Percentiles rank a stretch among this genome's conserved stretches.
These are phyloP conservation scores for Neoarius graeffei DNA, from an alignment of 2,113 vertebrate genomes.

Conservation along the genomic window DNA sequence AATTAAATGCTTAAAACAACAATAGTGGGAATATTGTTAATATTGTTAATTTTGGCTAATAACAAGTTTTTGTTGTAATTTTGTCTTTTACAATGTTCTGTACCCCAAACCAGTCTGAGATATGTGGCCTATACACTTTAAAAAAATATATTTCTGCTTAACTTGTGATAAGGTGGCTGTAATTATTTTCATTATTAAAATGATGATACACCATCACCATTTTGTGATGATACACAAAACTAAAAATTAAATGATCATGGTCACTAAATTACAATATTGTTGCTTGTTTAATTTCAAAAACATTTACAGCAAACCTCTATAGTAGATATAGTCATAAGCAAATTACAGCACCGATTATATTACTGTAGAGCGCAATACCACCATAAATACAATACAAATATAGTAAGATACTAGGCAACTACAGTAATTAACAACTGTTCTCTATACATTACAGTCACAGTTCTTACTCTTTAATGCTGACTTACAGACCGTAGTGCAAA, in stretches of 20 bases:
- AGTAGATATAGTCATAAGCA: neutral
- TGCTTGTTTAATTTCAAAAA: neutral
- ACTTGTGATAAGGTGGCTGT: neutral
- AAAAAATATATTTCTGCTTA: neutral
- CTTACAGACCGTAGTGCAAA: neutral
- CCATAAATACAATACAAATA: neutral
- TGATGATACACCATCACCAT: neutral
- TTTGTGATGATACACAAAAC: neutral
- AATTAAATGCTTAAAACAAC: neutral
- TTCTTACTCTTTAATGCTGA: neutral
- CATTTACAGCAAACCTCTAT: neutral
- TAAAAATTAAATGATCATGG: neutral
- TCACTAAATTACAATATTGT: neutral
- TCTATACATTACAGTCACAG: neutral
- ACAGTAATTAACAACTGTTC: neutral
- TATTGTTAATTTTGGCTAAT: neutral
- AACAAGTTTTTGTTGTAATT: neutral
- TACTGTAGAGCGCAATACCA: neutral
- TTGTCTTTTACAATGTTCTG: neutral
- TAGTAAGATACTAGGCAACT: neutral
- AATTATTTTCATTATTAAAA: neutral
- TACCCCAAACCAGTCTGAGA: neutral
- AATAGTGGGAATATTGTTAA: neutral
- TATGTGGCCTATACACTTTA: neutral
- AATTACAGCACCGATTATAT: neutral